Base-by-base conservation (phyloP, 2,888 invertebrate genomes). In the Eumacrocentrus americanus region DNA sequence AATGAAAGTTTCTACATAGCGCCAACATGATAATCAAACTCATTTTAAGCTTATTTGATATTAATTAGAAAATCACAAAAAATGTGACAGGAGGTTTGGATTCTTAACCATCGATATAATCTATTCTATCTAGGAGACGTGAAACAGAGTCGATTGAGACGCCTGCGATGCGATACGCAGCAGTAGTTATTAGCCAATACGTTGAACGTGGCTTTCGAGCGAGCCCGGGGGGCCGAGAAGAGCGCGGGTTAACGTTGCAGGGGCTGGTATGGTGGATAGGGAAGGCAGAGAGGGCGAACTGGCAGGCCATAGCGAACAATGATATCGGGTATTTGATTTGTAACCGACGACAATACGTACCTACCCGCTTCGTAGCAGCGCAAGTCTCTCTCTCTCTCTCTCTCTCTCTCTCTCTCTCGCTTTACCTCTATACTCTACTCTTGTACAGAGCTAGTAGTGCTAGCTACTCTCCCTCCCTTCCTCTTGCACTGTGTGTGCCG, bases 321-420 rank as follows among this genome's bases (percentile, higher is more conserved):
- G 78, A 80, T 80, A 80, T 79, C 79, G 79, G 77, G 73, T 79
- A 79, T 80, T 80, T 78, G 79, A 80, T 79, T 80, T 79, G 79
- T 76, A 78, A 78, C 77, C 79, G 76, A 77, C 75, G 78, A 79
- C 80, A 79, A 79, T 79, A 78, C 78, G 73, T 72, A 74, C n/a
- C n/a, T 44, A 75, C 74, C 75, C 67, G 69, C 66, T 63, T 60
- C 57, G 63, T 51, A 38, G 29, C 55, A 20, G 35, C 25, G 58
- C 48, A 18, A 53, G 23, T 53, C 38, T 56, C 50, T 60, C 58
- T 60, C 65, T 54, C 61, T 57, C 40, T 20, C 35, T 20, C 51
- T 51, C 25, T 53, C 38, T 48, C 29, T 52, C 51, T 35, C 58
- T 25, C 48, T 61, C 52, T 50, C 47, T 29, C 56, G 47, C 46